Evolutionary conservation across 2,888 invertebrate species (phyloP).

Genomic region (Sepioteuthis lessoniana): DNA sequence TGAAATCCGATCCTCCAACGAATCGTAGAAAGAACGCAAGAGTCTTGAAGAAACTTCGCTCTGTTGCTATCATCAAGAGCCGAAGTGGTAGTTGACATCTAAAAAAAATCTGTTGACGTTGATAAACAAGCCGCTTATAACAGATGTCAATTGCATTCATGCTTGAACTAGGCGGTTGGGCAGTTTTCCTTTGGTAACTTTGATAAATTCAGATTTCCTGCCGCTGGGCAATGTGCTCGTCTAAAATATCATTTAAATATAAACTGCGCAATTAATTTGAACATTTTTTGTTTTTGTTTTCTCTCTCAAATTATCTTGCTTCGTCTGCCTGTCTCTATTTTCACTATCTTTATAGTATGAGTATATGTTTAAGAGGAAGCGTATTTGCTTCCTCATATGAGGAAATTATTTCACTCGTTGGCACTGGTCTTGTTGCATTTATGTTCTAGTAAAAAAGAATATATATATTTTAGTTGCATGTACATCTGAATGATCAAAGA

Average conservation of each 20-base stretch:
- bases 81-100: not conserved
- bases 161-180: not conserved
- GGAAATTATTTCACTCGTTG: too few species aligned
- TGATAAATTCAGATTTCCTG: not conserved
- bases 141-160: not conserved
- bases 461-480: too few species aligned
- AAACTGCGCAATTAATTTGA: not conserved
- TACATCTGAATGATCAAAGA: too few species aligned
- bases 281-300: not conserved
- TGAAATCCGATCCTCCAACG: not conserved
- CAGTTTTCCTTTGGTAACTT: not conserved
- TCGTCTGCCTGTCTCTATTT: not conserved
- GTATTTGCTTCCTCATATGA: too few species aligned
- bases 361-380: too few species aligned
- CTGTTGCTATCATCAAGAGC: not conserved
- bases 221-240: not conserved
- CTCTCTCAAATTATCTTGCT: not conserved
- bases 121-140: not conserved
- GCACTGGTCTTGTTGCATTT: too few species aligned
- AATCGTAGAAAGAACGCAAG: not conserved
- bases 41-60: not conserved
- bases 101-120: not conserved
- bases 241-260: not conserved
- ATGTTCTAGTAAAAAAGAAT: too few species aligned
- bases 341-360: too few species aligned